Base-by-base conservation (phyloP, 2,113 vertebrate genomes). In the Heptranchias perlo region DNA sequence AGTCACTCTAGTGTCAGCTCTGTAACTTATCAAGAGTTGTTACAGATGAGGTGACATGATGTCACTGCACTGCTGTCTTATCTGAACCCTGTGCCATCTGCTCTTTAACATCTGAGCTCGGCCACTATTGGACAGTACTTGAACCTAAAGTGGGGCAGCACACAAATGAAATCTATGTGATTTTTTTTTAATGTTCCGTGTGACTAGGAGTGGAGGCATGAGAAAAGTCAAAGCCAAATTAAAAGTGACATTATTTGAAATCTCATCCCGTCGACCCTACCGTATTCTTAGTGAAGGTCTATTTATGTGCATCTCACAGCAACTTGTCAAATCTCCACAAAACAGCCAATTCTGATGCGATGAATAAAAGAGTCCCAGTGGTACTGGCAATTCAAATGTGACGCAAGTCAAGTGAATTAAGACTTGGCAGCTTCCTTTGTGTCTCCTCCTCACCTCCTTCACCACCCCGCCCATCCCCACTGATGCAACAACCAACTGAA, bases 381-480 rank as follows among this genome's bases (percentile, higher is more conserved):
- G 87, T 61, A 7, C 52, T 91, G 87, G 87, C 25, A 91, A 91
- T 91, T 91, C 52, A 58, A 91, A 58, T 91, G 11, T 35, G n/a
- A 91, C 61, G 87, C 49, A 91, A 91, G 52, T 91, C 87, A 61
- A 52, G 61, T 58, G 14, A 35, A 35, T 91, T 58, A 91, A 54
- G 87, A 91, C 47, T 91, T 91, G 87, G 52, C 87, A 91, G 87
- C 87, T 91, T 91, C 87, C 31, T 58, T 91, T 91, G 49, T 58
- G 87, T 61, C 54, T 91, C 25, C 31, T 58, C 49, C 87, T 52
- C 87, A 52, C 7, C 78, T 39, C 8, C 78, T 47, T 82, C 78
- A 47, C 28, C 31, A 58, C 87, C 87, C 52, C 87, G 61, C 52
- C 87, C 52, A 61, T 47, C 35, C 35, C 69, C 69, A 89, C 23